Evolutionary conservation across 2,113 vertebrate genomes (phyloP).

Genomic region (Ceratotherium simum): DNA sequence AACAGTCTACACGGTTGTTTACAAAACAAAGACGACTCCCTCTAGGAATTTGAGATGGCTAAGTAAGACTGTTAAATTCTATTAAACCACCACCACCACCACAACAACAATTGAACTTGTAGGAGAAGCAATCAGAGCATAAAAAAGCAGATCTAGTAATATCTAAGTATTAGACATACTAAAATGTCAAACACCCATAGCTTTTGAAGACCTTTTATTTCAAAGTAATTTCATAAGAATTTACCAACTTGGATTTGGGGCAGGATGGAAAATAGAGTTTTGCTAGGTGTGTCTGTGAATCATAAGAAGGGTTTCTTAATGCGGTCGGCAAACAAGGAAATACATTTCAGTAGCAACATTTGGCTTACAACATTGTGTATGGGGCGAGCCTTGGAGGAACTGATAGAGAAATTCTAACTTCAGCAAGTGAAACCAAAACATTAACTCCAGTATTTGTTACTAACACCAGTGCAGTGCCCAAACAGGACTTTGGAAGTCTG

Average conservation of each 20-base stretch:
- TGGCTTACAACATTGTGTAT: conserved; percentile 14
- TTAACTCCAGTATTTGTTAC: conserved; percentile 60
- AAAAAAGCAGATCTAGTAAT: conserved; percentile 7
- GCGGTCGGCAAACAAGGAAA: conserved; percentile 71
- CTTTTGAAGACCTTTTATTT: conserved; percentile 42
- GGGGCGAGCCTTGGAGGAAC: conserved; percentile 53
- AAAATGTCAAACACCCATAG: neutral
- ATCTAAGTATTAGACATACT: neutral
- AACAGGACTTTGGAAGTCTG: conserved; percentile 73
- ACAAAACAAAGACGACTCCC: neutral
- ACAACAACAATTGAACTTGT: conserved; percentile 3
- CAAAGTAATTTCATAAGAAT: conserved; percentile 31
- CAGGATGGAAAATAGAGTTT: conserved; percentile 46
- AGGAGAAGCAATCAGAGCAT: neutral
- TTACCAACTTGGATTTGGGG: neutral
- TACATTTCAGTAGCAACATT: conserved; percentile 32
- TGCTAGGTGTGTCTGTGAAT: conserved; percentile 65
- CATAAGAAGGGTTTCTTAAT: conserved; percentile 43
- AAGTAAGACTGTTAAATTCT: conserved; percentile 15
- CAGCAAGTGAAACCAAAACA: conserved; percentile 69
- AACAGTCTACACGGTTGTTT: neutral
- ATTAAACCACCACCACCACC: neutral
- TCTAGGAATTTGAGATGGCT: conserved; percentile 46
- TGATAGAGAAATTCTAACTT: conserved; percentile 53
- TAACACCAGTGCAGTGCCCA: conserved; percentile 55